Base-by-base conservation (phyloP, 2,797 vertebrate genomes). In the Bradypodion ventrale region DNA sequence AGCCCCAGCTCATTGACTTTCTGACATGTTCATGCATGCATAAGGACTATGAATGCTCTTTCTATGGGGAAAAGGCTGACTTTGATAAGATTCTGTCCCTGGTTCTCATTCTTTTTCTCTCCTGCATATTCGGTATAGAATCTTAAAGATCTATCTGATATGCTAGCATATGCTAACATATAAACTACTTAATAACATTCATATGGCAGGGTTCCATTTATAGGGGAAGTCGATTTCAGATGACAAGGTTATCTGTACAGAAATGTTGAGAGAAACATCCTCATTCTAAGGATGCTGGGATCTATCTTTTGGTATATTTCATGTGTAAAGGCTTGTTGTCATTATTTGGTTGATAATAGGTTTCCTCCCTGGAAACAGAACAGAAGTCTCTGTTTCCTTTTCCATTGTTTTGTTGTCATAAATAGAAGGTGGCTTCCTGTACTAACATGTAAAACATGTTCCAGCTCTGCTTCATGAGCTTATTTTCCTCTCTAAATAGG, bases 331-430 rank as follows among this genome's bases (percentile, higher is more conserved):
- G 29, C 42, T 19, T 56, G 44, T n/a, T 49, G 16, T 37, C 19
- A 25, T 27, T 56, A 49, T 19, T 25, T 46, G n/a, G 29, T 37
- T 9, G 52, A 68, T 21, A 21, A 23, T 8, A 60, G 25, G 32
- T 8, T 27, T 42, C 32, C 21, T 75, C 37, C 3, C 35, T 35
- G 40, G 63, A 86, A 76, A 70, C 52, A n/a, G 0, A 35, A 23
- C 10, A 6, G 49, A 37, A 44, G 25, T 62, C 4, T 60, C 56
- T 8, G n/a, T 79, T 76, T 72, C 84, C 79, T 77, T 76, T 69
- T 69, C 52, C 42, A 76, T 81, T 85, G 62, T 63, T 73, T 16
- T 76, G 65, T 59, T 15, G 40, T 42, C 42, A 70, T 63, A 76
- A 81, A 76, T 66, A 82, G 79, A 75, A 29, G 49, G 10, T 13